phyloP scores from a whole-genome alignment of 2,888 invertebrate genomes.

The Apamea crenata region DNA sequence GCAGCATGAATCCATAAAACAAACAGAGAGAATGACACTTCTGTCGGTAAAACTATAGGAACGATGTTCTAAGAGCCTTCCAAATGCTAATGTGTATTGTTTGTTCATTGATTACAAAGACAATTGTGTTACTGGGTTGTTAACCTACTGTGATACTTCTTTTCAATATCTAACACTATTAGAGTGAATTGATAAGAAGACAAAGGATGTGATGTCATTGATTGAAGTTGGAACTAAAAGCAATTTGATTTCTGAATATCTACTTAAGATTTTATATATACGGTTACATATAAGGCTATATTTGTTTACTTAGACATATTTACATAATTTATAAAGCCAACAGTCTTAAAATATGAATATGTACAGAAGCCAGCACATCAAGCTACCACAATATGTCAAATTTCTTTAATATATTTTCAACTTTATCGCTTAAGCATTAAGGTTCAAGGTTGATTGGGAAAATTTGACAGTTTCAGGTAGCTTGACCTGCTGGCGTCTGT shows the following conservation, averaged over 20 bases:
- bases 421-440: no score
- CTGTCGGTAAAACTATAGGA: not conserved
- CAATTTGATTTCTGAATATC: not conserved
- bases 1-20: not conserved
- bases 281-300: no score
- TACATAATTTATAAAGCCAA: no score
- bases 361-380: no score
- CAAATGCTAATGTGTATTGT: not conserved
- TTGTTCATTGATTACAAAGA: constrained; percentile 27
- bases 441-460: no score
- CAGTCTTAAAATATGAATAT: no score
- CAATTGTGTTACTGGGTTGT: constrained; percentile 5
- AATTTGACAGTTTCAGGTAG: no score
- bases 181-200: constrained; percentile 45
- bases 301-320: no score
- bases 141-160: constrained; percentile 8
- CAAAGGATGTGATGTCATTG: constrained; percentile 13
- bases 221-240: constrained; percentile 2
- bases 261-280: not conserved
- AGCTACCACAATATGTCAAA: no score
- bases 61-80: not conserved
- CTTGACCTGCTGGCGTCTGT: no score
- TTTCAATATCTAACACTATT: not conserved
- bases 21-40: not conserved
- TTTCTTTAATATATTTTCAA: no score